Base-by-base conservation (phyloP, 2,113 vertebrate species). In the Amphiprion ocellaris region DNA sequence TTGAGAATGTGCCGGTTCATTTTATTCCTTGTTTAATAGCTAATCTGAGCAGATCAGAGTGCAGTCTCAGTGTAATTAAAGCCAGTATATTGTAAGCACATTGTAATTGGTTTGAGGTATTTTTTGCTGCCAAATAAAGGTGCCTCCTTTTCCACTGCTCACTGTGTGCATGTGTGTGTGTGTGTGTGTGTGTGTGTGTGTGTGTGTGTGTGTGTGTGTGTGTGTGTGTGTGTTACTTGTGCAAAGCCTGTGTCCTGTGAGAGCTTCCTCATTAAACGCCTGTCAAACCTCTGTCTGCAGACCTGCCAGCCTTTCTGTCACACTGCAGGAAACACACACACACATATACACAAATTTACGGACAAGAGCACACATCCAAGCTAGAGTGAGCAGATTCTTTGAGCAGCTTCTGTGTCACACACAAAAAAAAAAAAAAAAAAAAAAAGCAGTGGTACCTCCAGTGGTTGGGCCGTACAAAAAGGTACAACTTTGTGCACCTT, bases 301-400 rank as follows among this genome's bases (percentile, higher is more conserved):
- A 85, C 87, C 90, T 93, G 92, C 73, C 90, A 90, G 87, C 77
- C 71, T 69, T 85, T 86, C 85, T 88, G 86, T 91, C 87, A 93
- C 82, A 76, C 82, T 58, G 26, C 76, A 84, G 69, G 65, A 89
- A 82, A 77, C 69, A 69, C 68, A 63, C 26, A 69, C 9, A 67
- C 24, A 69, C 63, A 54, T 55, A 60, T 12, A 41, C 56, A 63
- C 65, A 56, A 21, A 73, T 11, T 37, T 24, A 59, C 49, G 53
- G 39, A 37, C 11, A 37, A 30, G 52, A 33, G 2, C 56, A 76
- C 81, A 70, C 17, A 59, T 62, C 46, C 52, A 47, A 68, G 53
- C 28, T 14, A 65, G 62, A 77, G 49, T 30, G 37, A 77, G 21
- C 52, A 66, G 21, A 54, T 33, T 59, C 24, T 61, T n/a, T 55